phyloP scores from a whole-genome alignment of 2,888 invertebrate genomes.

The Calliscelio sp. region DNA sequence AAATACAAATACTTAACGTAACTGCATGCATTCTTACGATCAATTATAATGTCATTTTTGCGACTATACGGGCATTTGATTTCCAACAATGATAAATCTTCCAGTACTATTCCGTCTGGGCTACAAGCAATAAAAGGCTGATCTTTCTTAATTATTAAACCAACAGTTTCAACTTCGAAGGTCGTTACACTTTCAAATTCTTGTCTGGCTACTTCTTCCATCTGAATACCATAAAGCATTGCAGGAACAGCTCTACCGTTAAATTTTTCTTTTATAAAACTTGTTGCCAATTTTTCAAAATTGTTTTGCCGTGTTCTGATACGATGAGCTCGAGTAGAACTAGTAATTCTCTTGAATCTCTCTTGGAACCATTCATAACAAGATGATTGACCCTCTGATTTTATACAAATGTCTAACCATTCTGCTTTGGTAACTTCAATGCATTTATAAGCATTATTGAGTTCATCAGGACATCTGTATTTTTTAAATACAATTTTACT shows the following conservation, averaged over 20 bases:
- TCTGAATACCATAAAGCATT: slow-evolving; percentile 11
- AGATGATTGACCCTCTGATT: slow-evolving; percentile 6
- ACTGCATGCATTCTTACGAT: neutral
- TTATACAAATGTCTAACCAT: slow-evolving; percentile 15
- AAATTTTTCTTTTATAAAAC: neutral
- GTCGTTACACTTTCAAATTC: slow-evolving; percentile 1
- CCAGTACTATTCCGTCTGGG: slow-evolving; percentile 13
- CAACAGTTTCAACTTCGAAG: slow-evolving; percentile 6
- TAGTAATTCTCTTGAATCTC: slow-evolving; percentile 3
- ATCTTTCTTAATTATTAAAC: slow-evolving; percentile 9
- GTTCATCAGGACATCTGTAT: neutral
- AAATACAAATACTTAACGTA: neutral
- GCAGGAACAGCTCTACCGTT: neutral
- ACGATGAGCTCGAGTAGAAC: slow-evolving; percentile 6
- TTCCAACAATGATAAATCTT: neutral
- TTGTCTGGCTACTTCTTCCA: slow-evolving; percentile 9
- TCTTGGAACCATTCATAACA: slow-evolving; percentile 25
- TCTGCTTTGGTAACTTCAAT: neutral
- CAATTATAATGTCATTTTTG: neutral
- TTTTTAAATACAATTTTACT: neutral
- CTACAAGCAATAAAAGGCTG: slow-evolving; percentile 28
- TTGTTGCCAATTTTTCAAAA: slow-evolving; percentile 14
- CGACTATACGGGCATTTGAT: neutral
- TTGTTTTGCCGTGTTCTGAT: slow-evolving; percentile 5
- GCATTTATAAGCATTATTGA: neutral